Conservation (phyloP, 1,140 invertebrate species). For the Sitodiplosis mosellana region DNA sequence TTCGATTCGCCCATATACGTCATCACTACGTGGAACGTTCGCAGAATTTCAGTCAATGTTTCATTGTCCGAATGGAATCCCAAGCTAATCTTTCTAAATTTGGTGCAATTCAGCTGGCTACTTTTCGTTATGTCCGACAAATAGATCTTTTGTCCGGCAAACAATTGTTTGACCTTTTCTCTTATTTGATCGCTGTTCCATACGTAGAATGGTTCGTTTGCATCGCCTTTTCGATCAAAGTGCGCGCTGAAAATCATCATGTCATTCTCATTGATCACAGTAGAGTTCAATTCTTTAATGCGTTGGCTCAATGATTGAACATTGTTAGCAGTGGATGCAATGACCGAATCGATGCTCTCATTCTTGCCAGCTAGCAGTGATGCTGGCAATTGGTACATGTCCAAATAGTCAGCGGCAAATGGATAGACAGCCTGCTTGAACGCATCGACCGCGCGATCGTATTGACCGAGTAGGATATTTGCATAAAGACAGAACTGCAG, state of each 20-base stretch:
- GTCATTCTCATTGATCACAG: background rate
- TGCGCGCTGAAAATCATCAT: background rate
- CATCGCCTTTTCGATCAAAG: background rate
- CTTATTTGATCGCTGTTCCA: background rate
- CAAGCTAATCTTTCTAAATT: background rate
- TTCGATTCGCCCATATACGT: background rate
- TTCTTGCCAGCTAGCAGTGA: background rate
- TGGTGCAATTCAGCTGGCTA: background rate
- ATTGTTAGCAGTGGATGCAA: background rate
- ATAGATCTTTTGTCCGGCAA: background rate
- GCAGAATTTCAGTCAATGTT: background rate
- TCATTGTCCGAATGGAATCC: background rate
- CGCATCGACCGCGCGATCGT: background rate
- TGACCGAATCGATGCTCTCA: no score
- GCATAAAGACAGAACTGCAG: background rate
- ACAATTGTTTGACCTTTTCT: background rate
- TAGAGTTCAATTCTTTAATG: background rate
- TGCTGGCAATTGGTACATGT: background rate
- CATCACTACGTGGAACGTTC: background rate
- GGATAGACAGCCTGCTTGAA: background rate
- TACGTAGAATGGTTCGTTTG: background rate
- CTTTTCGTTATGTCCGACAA: background rate
- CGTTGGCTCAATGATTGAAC: background rate
- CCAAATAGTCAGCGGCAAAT: background rate
- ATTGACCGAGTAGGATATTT: background rate